phyloP scores from a whole-genome alignment of 64 coral and sea anemone genomes.

The Stichodactyla helianthus region DNA sequence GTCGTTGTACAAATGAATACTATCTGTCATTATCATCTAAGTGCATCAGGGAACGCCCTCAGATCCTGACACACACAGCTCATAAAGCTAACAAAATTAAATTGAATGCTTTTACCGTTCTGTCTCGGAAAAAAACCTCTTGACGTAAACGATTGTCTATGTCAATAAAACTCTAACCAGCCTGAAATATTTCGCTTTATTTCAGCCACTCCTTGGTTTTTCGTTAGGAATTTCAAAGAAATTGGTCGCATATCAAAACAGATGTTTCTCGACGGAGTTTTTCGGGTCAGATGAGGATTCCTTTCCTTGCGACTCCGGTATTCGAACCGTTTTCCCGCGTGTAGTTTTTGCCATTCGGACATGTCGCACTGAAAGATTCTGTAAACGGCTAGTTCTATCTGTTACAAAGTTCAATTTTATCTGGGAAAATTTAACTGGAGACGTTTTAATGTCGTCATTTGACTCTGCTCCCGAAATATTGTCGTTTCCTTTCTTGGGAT shows the following conservation, averaged over 20 bases:
- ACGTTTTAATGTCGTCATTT: not conserved
- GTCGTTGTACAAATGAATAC: conserved; percentile 8
- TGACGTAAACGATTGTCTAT: not conserved
- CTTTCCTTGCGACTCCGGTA: not conserved
- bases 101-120: not conserved
- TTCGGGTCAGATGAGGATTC: not conserved
- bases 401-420: not conserved
- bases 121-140: not conserved
- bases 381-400: not conserved
- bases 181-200: not conserved
- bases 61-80: not conserved
- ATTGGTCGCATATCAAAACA: not conserved
- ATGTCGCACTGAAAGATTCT: not conserved
- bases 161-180: not conserved
- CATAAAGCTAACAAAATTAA: not conserved
- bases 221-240: not conserved
- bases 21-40: conserved; percentile 7
- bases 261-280: not conserved
- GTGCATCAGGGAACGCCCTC: not conserved
- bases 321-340: not conserved
- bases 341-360: not conserved
- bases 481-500: not conserved
- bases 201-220: not conserved
- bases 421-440: not conserved
- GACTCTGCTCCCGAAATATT: not conserved